Evolutionary conservation across 2,888 invertebrate genomes (phyloP), one percentile per base, ranked within the genome.

Genomic region (Lithosia quadra): DNA sequence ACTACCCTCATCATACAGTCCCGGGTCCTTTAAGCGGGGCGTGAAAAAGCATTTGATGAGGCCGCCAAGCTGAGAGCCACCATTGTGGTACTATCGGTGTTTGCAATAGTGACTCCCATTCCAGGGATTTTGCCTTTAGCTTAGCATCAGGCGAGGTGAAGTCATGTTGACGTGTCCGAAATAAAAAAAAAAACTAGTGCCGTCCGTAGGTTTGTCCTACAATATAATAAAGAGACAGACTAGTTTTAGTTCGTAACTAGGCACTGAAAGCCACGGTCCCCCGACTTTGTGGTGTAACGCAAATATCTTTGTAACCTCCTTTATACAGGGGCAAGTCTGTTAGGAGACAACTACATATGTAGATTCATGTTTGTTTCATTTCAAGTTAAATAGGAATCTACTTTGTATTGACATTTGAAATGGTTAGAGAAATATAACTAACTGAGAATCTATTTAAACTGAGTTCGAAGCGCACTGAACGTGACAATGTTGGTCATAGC

Each of bases 221-320:
- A 55, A 61, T 59, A 33, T 55, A 60, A 60, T 21, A 24, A 10
- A 62, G n/a, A 65, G 63, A 67, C 58, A 65, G 11, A 18, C 24
- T 57, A 49, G 56, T 43, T 58, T 59, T 43, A 64, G 63, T 67
- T 49, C 11, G 55, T 53, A 76, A 67, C 36, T 68, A 57, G 63
- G 36, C 56, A 62, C 36, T 62, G 58, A 63, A 18, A 24, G 43
- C 9, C 21, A 4, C 39, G 11, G 61, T 67, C 66, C 68, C 43
- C 43, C 58, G 53, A 65, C 67, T 62, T 62, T 66, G 63, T 34
- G 58, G 73, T 43, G 39, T 53, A 67, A 71, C 36, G 71, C 63
- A 66, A 68, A 4, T 69, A 69, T 68, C 28, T 61, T 24, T 24
- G 43, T 21, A 43, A 18, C 39, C 43, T 39, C 56, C 49, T 57